Base-by-base conservation (phyloP, 2,888 invertebrate species). In the Euclidia mi region DNA sequence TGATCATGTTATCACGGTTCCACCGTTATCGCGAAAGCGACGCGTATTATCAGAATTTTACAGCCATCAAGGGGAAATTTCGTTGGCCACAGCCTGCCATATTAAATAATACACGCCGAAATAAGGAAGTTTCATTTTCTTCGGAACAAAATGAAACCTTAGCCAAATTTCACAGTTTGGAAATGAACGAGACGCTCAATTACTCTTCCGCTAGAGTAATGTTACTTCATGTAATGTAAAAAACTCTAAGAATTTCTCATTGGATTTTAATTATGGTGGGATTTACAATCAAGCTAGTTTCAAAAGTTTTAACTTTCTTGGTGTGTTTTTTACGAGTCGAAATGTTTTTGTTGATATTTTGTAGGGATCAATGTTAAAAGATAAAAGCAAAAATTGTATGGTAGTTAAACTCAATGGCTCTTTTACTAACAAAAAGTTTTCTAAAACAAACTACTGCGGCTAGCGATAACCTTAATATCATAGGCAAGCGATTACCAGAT, bases 121-220 rank as follows among this genome's bases (percentile, higher is more conserved):
- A 45, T 51, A 44, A 37, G 51, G 44, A 45, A 45, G 44, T 40
- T 25, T 40, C 44, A 51, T 45, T 45, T 51, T 51, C 37, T 44
- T 11, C 9, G 31, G 25, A 38, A 45, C 44, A 32, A 45, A 51
- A 44, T 45, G 44, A 51, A 51, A 51, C 51, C 44, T 40, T 38
- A 45, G 25, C 51, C 18, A 17, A 51, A 51, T 37, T 41, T 40
- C 29, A 41, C 34, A 31, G 29, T 50, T 43, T 17, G 18, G n/a
- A 28, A 42, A 43, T 35, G 37, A 50, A 50, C 14, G 43, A 29
- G 43, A 50, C 18, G 43, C 37, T 37, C 50, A 31, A 50, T 50
- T 50, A 37, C 37, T 34, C 12, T 40, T 43, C n/a, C 14, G 14
- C 12, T 43, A 29, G 28, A 50, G 40, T 11, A 40, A 37, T n/a